Base-by-base conservation (phyloP, 2,797 vertebrate species). In the Ataeniobius toweri region DNA sequence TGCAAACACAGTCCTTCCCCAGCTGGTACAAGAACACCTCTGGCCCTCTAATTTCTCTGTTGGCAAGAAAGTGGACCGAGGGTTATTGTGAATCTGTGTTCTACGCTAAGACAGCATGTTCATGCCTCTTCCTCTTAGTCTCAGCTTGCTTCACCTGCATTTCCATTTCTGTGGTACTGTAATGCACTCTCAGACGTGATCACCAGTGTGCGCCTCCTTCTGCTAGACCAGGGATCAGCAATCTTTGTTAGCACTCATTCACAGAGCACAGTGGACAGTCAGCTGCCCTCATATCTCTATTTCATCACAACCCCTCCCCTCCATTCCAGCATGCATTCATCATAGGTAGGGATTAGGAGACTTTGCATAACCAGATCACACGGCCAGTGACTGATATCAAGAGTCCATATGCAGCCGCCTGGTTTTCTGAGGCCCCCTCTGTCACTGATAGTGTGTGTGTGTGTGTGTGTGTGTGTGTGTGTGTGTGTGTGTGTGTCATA, bases 291-390 rank as follows among this genome's bases (percentile, higher is more conserved):
- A 93, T 94, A 93, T 93, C 90, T 89, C 83, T 71, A 79, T 89
- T 87, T 91, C 86, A 91, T 77, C 86, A 48, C 81, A 85, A 79
- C 71, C 95, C 84, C 95, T 46, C 55, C 55, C 74, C 78, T 94
- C 96, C 94, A 88, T 89, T 93, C 91, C 91, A 89, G 88, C 89
- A 96, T 96, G 96, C 96, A 97, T 97, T 97, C 96, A 97, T 96
- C 97, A 96, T 97, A 97, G 97, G 97, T 97, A 96, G 96, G 97
- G 97, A 98, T 99, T 98, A 94, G 97, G 91, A 96, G 97, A 97
- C 95, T 99, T 98, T 98, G 97, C 97, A 98, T 99, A 99, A 99
- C 98, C 98, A 98, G 97, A 99, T 99, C 97, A 99, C 97, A 98
- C 96, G 97, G 97, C 97, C 98, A 99, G 96, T 99, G 98, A 97